Evolutionary conservation across 2,113 vertebrate genomes (phyloP), one percentile per base, ranked within the genome.

Genomic region (Mandrillus leucophaeus): DNA sequence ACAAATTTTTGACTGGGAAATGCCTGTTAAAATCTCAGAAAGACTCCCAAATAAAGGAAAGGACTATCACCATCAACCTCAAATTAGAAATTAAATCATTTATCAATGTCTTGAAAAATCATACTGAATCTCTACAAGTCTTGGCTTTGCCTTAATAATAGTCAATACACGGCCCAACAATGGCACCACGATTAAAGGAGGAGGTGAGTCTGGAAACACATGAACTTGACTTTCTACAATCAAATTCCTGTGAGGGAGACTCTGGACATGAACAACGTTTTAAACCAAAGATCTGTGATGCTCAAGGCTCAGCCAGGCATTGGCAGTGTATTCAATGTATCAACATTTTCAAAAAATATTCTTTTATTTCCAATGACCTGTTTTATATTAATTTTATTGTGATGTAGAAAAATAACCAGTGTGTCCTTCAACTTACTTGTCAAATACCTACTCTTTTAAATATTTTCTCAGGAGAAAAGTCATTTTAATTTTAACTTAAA

Each of bases 301-400:
- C 35, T 73, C 8, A 3, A 57, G 6, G 16, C 23, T 93, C 70
- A 3, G 2, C 8, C 38, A 12, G 10, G 20, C 32, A 64, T 18
- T 80, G 27, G 35, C 32, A 64, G 6, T 88, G n/a, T 32, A 55
- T 68, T 78, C 27, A 75, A 4, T 18, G 11, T 14, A 50, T n/a
- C 43, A 30, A 10, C 32, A 23, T 25, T 85, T 59, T 12, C 6
- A 68, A 59, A 35, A 75, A 52, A n/a, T 10, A 27, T 22, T 72
- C 40, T 81, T 6, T 79, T 68, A 32, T 88, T 81, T 79, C 55
- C 32, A 35, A 13, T 68, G 75, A 52, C 2, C 2, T 52, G 23
- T 43, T 96, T 97, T 72, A 22, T 40, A 23, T 88, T 48, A n/a
- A 84, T 30, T 61, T 95, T 83, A 52, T 38, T 92, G 30, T 76